phyloP scores from a whole-genome alignment of 30 jellyfish, hydroid and myxozoan species.

The Hydractinia symbiolongicarpus region DNA sequence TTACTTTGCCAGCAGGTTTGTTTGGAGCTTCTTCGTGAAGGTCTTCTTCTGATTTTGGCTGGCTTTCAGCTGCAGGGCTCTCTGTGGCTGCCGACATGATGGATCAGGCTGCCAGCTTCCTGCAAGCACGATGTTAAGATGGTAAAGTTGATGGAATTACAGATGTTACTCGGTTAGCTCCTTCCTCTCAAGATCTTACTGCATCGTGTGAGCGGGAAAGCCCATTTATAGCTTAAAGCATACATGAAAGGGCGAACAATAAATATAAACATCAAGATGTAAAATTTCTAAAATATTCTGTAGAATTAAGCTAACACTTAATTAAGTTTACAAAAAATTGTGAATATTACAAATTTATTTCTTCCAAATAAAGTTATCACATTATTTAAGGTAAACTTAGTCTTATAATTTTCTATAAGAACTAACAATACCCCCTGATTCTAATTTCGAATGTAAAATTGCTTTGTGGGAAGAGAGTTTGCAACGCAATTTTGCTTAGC shows the following conservation, averaged over 20 bases:
- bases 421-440: too few species aligned
- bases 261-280: too few species aligned
- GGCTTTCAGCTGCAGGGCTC: constrained; percentile 19
- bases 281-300: too few species aligned
- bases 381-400: too few species aligned
- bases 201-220: constrained; percentile 37
- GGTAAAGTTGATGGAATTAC: constrained; percentile 18
- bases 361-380: too few species aligned
- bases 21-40: constrained; percentile 23
- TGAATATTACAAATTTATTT: too few species aligned
- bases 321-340: too few species aligned
- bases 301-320: too few species aligned
- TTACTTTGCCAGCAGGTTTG: constrained; percentile 9
- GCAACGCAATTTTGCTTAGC: too few species aligned
- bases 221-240: constrained; percentile 21
- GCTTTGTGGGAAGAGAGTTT: too few species aligned
- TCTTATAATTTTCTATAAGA: too few species aligned
- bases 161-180: constrained; percentile 14
- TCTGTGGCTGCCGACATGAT: constrained; percentile 33
- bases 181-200: constrained; percentile 30
- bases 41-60: constrained; percentile 12
- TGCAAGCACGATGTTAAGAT: constrained; percentile 33
- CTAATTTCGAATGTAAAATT: too few species aligned
- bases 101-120: constrained; percentile 26
- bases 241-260: not conserved